A percentile compares a stretch with the other conserved stretches of the same genome.
Conservation (phyloP, 1,140 invertebrate species). For the Drosophila mojavensis region DNA sequence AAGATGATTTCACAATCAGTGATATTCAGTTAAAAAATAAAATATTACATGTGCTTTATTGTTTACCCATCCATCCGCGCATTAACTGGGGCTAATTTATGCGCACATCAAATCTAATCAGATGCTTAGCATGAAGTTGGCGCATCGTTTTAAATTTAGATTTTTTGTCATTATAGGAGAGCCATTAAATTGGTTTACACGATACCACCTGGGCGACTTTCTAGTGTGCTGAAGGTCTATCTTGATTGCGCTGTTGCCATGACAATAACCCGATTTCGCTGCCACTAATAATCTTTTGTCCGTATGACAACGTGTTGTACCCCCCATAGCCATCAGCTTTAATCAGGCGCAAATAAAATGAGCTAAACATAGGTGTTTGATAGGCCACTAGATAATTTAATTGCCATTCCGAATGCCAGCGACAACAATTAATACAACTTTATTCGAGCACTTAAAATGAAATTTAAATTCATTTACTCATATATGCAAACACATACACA, state of each 20-base stretch:
- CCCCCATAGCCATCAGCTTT: slow-evolving; percentile 46
- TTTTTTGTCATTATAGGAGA: slow-evolving; percentile 1
- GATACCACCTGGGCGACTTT: slow-evolving; percentile 27
- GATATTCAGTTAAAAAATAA: too few species aligned
- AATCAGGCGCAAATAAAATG: slow-evolving; percentile 62
- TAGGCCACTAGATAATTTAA: slow-evolving; percentile 40
- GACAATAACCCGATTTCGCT: slow-evolving; percentile 46
- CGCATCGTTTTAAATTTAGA: slow-evolving; percentile 47
- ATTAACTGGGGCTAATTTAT: slow-evolving; percentile 12
- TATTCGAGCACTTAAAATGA: slow-evolving; percentile 64
- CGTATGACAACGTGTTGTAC: slow-evolving; percentile 23
- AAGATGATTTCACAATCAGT: too few species aligned
- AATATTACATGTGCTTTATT: too few species aligned
- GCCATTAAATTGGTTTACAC: too few species aligned
- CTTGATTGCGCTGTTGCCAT: slow-evolving; percentile 22
- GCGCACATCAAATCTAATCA: slow-evolving; percentile 42
- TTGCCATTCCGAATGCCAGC: slow-evolving; percentile 61
- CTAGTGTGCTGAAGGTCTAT: slow-evolving; percentile 37
- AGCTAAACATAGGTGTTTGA: slow-evolving; percentile 39
- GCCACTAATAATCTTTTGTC: slow-evolving; percentile 56
- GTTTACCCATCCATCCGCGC: too few species aligned
- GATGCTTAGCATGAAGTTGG: slow-evolving; percentile 23
- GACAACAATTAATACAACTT: slow-evolving; percentile 72
- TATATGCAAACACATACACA: slow-evolving; percentile 11
- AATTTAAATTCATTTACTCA: slow-evolving; percentile 68